Percentiles rank a stretch among this genome's conserved stretches.
These are phyloP conservation scores for Mastigias papua DNA, from an alignment of 30 jellyfish, hydroid and myxozoan genomes.

Conservation along the genomic window DNA sequence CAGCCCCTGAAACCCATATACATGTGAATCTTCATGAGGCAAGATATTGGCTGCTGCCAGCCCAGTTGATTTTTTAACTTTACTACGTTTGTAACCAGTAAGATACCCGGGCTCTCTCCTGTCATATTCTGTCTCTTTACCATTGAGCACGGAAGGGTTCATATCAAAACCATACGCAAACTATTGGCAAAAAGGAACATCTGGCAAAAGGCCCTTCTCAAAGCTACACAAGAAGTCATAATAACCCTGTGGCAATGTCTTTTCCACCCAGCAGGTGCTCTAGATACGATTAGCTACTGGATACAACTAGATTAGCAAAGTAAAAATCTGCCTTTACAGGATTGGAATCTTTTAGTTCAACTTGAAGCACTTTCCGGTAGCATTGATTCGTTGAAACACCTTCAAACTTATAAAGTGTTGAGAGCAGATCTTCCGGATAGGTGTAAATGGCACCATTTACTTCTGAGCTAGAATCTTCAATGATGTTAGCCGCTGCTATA, in stretches of 20 bases:
- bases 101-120: slow-evolving; percentile 58
- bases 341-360: slow-evolving; percentile 32
- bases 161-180: slow-evolving; percentile 81
- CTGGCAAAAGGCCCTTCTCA: not conserved
- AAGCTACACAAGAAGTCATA: slow-evolving; percentile 57
- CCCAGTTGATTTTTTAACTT: slow-evolving; percentile 34
- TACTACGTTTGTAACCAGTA: slow-evolving; percentile 40
- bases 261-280: slow-evolving; percentile 73
- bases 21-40: slow-evolving; percentile 19
- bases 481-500: slow-evolving; percentile 90
- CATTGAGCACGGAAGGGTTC: slow-evolving; percentile 40
- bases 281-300: slow-evolving; percentile 52
- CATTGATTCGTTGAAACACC: slow-evolving; percentile 76
- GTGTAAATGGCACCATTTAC: slow-evolving; percentile 84
- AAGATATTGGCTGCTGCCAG: slow-evolving; percentile 70
- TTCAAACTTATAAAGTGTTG: slow-evolving; percentile 73
- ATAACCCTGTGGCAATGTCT: slow-evolving; percentile 82
- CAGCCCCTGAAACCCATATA: no score
- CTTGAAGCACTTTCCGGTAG: slow-evolving; percentile 32
- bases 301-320: slow-evolving; percentile 41
- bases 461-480: slow-evolving; percentile 7
- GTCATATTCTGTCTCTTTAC: slow-evolving; percentile 19
- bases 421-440: slow-evolving; percentile 44
- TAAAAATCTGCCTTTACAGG: slow-evolving; percentile 53
- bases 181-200: slow-evolving; percentile 8